These are phyloP conservation scores for Diaphora mendica DNA, from an alignment of 2,888 invertebrate genomes.

Conservation along the genomic window DNA sequence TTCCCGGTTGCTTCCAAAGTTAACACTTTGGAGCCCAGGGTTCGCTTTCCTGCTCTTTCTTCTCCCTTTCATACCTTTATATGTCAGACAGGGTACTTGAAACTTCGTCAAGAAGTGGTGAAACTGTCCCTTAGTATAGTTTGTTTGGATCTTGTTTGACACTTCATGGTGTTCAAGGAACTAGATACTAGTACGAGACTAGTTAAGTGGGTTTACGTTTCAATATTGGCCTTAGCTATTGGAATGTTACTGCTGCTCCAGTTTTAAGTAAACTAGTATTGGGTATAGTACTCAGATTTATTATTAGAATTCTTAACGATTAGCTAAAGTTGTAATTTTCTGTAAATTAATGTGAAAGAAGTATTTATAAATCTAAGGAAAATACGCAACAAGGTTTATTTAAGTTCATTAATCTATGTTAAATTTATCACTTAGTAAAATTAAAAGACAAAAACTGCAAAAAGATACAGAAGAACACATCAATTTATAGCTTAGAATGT, in stretches of 20 bases:
- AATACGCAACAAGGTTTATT: too few species aligned
- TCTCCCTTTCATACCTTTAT: too few species aligned
- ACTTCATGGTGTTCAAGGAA: background rate
- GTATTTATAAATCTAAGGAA: background rate
- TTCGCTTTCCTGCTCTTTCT: too few species aligned
- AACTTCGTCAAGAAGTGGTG: too few species aligned
- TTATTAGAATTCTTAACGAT: background rate
- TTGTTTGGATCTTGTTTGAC: too few species aligned
- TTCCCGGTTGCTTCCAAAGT: too few species aligned
- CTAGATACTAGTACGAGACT: slow-evolving; percentile 21
- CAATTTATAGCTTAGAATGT: background rate
- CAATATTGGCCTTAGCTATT: slow-evolving; percentile 22
- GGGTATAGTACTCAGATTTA: background rate
- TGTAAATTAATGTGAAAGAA: background rate
- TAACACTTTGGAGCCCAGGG: too few species aligned
- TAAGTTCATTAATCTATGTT: background rate
- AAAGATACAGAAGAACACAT: background rate
- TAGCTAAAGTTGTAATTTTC: background rate
- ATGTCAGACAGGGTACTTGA: too few species aligned
- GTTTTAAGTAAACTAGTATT: background rate
- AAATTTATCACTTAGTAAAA: too few species aligned
- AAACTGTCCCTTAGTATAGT: too few species aligned
- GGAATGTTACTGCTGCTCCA: slow-evolving; percentile 21
- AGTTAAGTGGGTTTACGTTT: slow-evolving; percentile 43
- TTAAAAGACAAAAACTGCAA: too few species aligned